Base-by-base conservation (phyloP, 2,113 vertebrate genomes). In the Catharus fuscescens region DNA sequence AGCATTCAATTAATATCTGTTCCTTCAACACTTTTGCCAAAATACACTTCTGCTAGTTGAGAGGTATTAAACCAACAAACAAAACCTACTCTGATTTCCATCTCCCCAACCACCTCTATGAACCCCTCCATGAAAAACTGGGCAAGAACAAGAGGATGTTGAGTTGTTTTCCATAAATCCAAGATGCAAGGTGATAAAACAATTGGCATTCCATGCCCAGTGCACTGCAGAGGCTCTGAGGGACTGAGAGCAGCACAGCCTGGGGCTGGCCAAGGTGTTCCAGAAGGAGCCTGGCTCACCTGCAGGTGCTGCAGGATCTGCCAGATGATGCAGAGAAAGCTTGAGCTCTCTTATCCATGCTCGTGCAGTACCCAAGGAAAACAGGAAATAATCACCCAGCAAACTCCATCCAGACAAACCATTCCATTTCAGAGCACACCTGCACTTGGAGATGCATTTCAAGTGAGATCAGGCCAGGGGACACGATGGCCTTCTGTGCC, bases 181-280 rank as follows among this genome's bases (percentile, higher is more conserved):
- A 26, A 48, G 24, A 10, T 34, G 48, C 20, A 47, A 3, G 12
- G 15, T 44, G 32, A 8, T n/a, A 17, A 50, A 88, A 59, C 0
- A 1, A 3, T 7, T 23, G 2, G 2, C 31, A 40, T n/a, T 5
- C 8, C 15, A 32, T 5, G 29, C 8, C 12, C 29, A 20, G 36
- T 6, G 24, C 29, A 1, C 17, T 31, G 16, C 19, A 29, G 66
- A 26, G 57, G 48, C 9, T 15, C 18, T 1, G 8, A 6, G n/a
- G 8, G 26, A 5, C 47, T 32, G 34, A 54, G 54, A 32, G 9
- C 44, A 73, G 40, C 0, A 0, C 67, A 52, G 34, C 29, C 32
- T 26, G 12, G 23, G 26, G 36, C 67, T 71, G 24, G 20, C 44
- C 18, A 3, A 17, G 36, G 2, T 10, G 6, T 24, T 56, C 52